phyloP scores from a whole-genome alignment of 2,888 invertebrate species.

The Lasioglossum leucozonium region DNA sequence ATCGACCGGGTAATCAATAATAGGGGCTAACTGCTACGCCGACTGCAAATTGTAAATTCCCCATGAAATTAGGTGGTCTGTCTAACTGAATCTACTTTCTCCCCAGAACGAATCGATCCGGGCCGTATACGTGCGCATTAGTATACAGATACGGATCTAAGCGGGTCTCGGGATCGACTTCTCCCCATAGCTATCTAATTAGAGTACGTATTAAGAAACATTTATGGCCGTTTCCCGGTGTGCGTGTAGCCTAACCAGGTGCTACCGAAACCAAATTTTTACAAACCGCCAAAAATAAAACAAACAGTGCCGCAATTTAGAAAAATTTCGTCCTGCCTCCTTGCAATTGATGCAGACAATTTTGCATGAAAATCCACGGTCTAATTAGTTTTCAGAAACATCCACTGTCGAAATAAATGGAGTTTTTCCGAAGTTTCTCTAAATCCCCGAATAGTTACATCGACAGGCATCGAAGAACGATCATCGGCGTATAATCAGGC shows the following conservation, averaged over 20 bases:
- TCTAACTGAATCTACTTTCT: slow-evolving; percentile 50
- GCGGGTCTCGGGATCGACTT: background rate
- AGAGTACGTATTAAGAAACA: slow-evolving; percentile 17
- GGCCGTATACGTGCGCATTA: slow-evolving; percentile 31
- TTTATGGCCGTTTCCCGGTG: background rate
- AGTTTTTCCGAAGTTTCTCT: background rate
- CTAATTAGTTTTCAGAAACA: background rate
- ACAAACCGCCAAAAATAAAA: background rate
- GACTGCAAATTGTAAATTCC: slow-evolving; percentile 76
- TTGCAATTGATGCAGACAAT: background rate
- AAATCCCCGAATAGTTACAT: background rate
- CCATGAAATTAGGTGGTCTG: slow-evolving; percentile 72
- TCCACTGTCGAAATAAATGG: background rate
- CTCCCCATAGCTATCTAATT: background rate
- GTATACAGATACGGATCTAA: background rate
- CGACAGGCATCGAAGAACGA: background rate
- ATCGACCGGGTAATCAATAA: slow-evolving; percentile 74
- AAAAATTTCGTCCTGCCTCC: background rate
- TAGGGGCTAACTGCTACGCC: slow-evolving; percentile 56
- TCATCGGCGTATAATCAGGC: background rate
- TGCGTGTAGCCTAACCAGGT: background rate
- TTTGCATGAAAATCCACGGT: no score
- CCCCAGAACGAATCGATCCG: slow-evolving; percentile 25
- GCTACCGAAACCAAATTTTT: background rate
- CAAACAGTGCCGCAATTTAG: background rate